These are phyloP conservation scores for Australoheros facetus DNA, from an alignment of 2,797 vertebrate genomes.

Conservation along the genomic window DNA sequence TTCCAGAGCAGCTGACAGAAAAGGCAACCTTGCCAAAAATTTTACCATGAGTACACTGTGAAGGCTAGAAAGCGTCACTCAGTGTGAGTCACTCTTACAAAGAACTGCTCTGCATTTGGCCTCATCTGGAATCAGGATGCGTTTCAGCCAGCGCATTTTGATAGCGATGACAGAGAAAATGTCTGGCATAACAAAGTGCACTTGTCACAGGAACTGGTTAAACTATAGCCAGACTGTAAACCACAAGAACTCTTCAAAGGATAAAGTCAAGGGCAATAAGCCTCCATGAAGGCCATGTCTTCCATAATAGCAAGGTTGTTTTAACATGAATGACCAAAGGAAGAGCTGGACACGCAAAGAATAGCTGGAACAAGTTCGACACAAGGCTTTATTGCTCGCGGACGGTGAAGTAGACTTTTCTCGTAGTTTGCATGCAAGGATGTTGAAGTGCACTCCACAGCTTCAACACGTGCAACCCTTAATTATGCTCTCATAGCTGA, in stretches of 20 bases:
- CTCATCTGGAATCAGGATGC: constrained; percentile 62
- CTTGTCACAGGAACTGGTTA: constrained; percentile 57
- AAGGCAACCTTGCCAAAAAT: constrained; percentile 20
- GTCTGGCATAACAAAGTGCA: constrained; percentile 52
- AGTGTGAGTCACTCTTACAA: constrained; percentile 51
- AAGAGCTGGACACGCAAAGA: constrained; percentile 19
- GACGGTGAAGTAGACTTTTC: constrained; percentile 25
- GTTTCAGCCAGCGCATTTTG: constrained; percentile 43
- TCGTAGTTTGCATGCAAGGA: constrained; percentile 32
- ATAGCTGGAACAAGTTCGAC: constrained; percentile 11
- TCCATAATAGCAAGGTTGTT: constrained; percentile 24
- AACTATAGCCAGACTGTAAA: constrained; percentile 50
- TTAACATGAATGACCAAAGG: constrained; percentile 16
- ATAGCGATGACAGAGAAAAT: constrained; percentile 59
- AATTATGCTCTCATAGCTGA: constrained; percentile 22
- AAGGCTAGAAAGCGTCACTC: constrained; percentile 34
- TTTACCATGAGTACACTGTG: constrained; percentile 17
- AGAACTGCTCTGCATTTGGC: constrained; percentile 36
- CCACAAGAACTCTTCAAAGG: constrained; percentile 48
- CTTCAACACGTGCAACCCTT: constrained; percentile 22
- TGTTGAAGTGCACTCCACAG: constrained; percentile 26
- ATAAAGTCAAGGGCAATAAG: constrained; percentile 46
- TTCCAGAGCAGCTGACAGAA: constrained; percentile 24
- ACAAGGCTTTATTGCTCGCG: constrained; percentile 12
- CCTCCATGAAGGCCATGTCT: constrained; percentile 14